Percentiles rank a stretch among this genome's conserved stretches.
phyloP scores from a whole-genome alignment of 2,113 vertebrate genomes.

The Proterorhinus semilunaris region DNA sequence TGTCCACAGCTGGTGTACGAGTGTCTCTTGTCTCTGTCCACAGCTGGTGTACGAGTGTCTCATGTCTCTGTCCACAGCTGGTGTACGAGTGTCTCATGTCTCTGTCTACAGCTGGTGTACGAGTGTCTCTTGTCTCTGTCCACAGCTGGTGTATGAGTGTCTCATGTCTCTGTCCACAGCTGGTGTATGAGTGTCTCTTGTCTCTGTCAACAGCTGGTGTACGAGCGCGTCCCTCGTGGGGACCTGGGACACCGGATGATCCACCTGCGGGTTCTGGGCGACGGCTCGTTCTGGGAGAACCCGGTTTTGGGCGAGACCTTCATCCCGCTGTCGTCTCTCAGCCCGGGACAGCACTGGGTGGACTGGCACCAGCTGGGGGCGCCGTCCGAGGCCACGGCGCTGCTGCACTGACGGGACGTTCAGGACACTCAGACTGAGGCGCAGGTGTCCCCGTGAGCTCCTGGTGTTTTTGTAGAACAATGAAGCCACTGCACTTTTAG shows the following conservation, averaged over 20 bases:
- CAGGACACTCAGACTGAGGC: background rate
- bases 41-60: too few relatives aligned
- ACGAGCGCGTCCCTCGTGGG: constrained; percentile 87
- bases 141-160: too few relatives aligned
- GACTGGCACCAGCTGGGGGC: constrained; percentile 90
- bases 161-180: background rate
- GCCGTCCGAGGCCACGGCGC: constrained; percentile 70
- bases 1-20: too few relatives aligned
- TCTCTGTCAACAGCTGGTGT: constrained; percentile 78
- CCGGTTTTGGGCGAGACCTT: constrained; percentile 88
- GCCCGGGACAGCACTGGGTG: constrained; percentile 87
- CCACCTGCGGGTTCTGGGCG: constrained; percentile 89
- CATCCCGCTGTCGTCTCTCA: constrained; percentile 85
- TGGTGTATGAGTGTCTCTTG: too few relatives aligned
- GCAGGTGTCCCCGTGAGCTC: too few relatives aligned
- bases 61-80: too few relatives aligned
- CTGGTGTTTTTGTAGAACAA: too few relatives aligned
- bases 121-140: too few relatives aligned
- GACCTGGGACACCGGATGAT: constrained; percentile 92
- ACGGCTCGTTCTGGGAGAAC: constrained; percentile 96
- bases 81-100: background rate
- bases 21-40: too few relatives aligned
- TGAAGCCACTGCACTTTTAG: too few relatives aligned
- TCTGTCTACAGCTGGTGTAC: background rate
- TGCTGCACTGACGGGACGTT: background rate